Evolutionary conservation across 2,113 vertebrate species (phyloP).

Genomic region (Chaetorhynchus papuensis): DNA sequence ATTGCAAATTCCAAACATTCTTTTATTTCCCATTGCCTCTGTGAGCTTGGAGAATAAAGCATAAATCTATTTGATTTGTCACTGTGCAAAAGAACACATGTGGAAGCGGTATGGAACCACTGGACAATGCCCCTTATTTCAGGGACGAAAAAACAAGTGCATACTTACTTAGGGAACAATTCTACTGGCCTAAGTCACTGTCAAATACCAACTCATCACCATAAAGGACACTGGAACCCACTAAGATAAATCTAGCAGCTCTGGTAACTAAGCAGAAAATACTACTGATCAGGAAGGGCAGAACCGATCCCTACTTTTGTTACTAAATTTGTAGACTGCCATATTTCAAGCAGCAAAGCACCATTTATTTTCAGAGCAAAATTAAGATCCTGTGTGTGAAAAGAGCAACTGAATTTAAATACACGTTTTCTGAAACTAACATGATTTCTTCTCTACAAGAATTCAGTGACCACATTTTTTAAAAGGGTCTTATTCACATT

Average conservation of each 20-base stretch:
- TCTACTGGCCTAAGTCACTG: not conserved
- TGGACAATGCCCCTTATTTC: not conserved
- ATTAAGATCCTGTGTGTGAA: not conserved
- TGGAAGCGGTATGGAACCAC: not conserved
- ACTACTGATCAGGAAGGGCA: not conserved
- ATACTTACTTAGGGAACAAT: not conserved
- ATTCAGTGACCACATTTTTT: not conserved
- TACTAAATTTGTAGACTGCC: not conserved
- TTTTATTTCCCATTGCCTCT: not conserved
- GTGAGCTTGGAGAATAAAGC: not conserved
- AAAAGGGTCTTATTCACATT: rapidly evolving
- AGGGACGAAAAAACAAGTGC: not conserved
- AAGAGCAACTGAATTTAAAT: not conserved
- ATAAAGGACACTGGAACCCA: not conserved
- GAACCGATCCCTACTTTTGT: not conserved
- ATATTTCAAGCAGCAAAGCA: not conserved
- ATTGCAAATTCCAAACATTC: conserved; percentile 41
- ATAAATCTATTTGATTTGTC: not conserved
- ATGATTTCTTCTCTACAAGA: not conserved
- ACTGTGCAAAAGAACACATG: not conserved
- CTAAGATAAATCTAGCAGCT: not conserved
- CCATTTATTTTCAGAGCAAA: not conserved
- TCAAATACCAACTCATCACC: not conserved
- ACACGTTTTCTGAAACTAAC: not conserved
- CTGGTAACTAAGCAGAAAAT: not conserved